Conservation (phyloP, 2,888 invertebrate species). For the Metellina segmentata region DNA sequence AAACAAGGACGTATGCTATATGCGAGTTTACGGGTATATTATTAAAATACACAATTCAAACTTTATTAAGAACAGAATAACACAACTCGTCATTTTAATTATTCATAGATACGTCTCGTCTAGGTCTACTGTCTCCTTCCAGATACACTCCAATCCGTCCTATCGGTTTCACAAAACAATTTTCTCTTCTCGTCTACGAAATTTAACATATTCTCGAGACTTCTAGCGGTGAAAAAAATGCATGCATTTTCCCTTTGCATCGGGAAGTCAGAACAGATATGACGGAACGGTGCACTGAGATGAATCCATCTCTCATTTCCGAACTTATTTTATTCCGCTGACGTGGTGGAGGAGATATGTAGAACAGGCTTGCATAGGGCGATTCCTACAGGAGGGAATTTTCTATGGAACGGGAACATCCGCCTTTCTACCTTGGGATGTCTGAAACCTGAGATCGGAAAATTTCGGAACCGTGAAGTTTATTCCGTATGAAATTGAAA, state of each 20-base stretch:
- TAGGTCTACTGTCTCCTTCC: background rate
- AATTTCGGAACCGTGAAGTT: too few relatives aligned
- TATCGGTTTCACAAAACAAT: background rate
- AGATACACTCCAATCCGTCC: background rate
- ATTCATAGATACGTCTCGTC: background rate
- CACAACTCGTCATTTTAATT: background rate
- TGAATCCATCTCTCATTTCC: conserved; percentile 4
- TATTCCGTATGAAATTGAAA: too few relatives aligned
- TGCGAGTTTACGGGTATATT: too few relatives aligned
- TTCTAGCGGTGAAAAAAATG: background rate
- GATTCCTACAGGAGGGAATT: background rate
- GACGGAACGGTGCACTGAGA: background rate
- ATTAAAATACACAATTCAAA: too few relatives aligned
- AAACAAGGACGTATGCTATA: too few relatives aligned
- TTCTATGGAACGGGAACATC: background rate
- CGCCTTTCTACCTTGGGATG: background rate
- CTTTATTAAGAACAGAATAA: background rate
- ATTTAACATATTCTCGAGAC: background rate
- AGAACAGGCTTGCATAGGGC: background rate
- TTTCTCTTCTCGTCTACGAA: background rate
- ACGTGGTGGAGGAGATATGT: background rate
- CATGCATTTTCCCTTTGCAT: background rate
- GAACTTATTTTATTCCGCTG: background rate
- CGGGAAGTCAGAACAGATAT: background rate
- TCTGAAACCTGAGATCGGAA: too few relatives aligned